Percentiles rank a stretch among this genome's conserved stretches.
phyloP scores from a whole-genome alignment of 1,140 invertebrate genomes.

The Caenorhabditis tropicalis region DNA sequence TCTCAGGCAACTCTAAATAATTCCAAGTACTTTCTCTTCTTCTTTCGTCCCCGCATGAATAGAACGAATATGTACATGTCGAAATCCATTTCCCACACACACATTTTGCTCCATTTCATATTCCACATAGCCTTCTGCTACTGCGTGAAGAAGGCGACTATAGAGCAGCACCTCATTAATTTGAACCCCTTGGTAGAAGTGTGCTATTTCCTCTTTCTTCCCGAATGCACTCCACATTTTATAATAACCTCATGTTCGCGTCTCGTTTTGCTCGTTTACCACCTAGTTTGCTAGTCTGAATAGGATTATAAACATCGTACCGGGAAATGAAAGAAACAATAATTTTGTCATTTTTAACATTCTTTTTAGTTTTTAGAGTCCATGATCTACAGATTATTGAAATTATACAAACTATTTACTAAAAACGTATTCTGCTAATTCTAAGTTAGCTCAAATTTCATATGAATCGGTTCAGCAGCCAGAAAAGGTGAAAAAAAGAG shows the following conservation, averaged over 20 bases:
- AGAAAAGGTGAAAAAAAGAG: too few relatives aligned
- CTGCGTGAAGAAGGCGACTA: background rate
- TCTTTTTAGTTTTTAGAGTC: too few relatives aligned
- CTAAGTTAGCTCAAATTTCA: too few relatives aligned
- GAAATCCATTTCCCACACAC: constrained; percentile 41
- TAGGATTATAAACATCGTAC: constrained; percentile 13
- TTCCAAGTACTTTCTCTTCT: background rate
- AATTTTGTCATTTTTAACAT: too few relatives aligned
- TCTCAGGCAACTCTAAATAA: background rate
- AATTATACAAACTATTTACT: too few relatives aligned
- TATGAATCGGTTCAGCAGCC: too few relatives aligned
- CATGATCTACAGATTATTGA: too few relatives aligned
- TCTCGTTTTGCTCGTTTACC: constrained; percentile 1
- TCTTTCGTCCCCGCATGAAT: background rate
- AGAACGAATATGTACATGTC: constrained; percentile 15
- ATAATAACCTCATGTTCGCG: background rate
- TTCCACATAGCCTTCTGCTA: constrained; percentile 9
- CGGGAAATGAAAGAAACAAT: too few relatives aligned
- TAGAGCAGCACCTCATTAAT: constrained; percentile 30
- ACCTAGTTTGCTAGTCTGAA: background rate
- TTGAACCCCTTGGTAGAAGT: background rate
- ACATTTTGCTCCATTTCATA: constrained; percentile 42
- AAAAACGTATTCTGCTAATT: too few relatives aligned
- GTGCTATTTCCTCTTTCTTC: background rate
- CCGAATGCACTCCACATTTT: background rate